phyloP scores from a whole-genome alignment of 1,140 invertebrate genomes.

The Microvelia longipes region DNA sequence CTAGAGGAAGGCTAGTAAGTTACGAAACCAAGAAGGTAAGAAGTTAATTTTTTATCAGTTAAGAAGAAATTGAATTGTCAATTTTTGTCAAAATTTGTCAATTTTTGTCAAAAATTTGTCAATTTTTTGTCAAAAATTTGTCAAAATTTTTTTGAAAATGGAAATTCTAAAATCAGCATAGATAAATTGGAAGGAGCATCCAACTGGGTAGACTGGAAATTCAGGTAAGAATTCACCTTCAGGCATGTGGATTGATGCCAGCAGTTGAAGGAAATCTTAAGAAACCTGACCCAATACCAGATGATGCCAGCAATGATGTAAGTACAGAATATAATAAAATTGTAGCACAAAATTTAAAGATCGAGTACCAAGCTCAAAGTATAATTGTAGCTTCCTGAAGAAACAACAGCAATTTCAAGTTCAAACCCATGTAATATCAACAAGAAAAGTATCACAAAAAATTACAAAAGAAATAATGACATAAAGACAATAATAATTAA shows the following conservation, averaged over 20 bases:
- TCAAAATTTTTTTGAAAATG: background rate
- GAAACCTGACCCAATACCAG: background rate
- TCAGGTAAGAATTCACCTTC: background rate
- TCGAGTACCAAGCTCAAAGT: background rate
- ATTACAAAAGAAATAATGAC: too few relatives aligned
- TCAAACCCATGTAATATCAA: too few relatives aligned
- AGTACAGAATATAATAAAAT: background rate
- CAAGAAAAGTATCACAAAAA: too few relatives aligned
- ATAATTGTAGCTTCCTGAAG: background rate
- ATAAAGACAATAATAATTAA: too few relatives aligned
- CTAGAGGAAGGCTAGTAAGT: too few relatives aligned
- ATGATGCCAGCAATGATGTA: background rate
- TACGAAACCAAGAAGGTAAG: too few relatives aligned
- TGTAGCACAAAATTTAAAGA: background rate
- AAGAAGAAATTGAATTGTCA: too few relatives aligned
- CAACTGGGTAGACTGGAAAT: background rate
- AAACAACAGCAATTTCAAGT: too few relatives aligned
- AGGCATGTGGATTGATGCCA: background rate
- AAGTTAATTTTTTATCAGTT: too few relatives aligned
- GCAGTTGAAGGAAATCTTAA: background rate
- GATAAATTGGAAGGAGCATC: background rate
- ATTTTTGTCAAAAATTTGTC: too few relatives aligned
- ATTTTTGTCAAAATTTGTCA: too few relatives aligned
- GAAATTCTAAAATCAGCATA: background rate
- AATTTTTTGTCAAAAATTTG: too few relatives aligned